phyloP scores from a whole-genome alignment of 2,113 vertebrate species.

The Phalacrocorax aristotelis region DNA sequence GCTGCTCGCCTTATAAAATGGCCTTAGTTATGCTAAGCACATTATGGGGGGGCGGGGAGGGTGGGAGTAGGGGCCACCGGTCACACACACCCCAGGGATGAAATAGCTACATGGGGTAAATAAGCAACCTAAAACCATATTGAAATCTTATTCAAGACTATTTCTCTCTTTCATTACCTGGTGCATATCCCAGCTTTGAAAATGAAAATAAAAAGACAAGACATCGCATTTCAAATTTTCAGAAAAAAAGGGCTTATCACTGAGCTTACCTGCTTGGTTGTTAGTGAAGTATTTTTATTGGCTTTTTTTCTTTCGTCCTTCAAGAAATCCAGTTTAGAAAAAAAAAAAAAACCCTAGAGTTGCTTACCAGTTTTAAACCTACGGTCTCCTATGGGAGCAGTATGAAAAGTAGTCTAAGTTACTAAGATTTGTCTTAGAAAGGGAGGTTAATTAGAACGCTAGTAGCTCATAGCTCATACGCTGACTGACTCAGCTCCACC shows the following conservation, averaged over 20 bases:
- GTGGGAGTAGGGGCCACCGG: accelerated
- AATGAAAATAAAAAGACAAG: background rate
- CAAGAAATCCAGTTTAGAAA: background rate
- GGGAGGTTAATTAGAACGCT: background rate
- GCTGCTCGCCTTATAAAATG: background rate
- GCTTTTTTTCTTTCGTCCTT: background rate
- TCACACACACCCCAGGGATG: background rate
- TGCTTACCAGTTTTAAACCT: background rate
- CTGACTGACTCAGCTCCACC: background rate
- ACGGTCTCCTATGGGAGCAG: accelerated
- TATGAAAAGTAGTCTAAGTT: background rate
- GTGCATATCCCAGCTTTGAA: background rate
- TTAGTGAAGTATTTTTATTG: background rate
- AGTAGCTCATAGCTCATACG: background rate
- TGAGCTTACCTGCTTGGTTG: background rate
- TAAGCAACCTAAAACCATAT: background rate
- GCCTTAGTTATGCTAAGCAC: accelerated
- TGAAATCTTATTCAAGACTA: background rate
- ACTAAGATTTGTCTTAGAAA: background rate
- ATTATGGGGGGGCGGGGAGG: accelerated
- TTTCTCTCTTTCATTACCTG: background rate
- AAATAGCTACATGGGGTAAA: background rate
- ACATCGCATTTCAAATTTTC: background rate
- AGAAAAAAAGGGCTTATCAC: background rate
- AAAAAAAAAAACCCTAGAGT: no score